These are phyloP conservation scores for Agrilus mali DNA, from an alignment of 2,888 invertebrate genomes.

Conservation along the genomic window DNA sequence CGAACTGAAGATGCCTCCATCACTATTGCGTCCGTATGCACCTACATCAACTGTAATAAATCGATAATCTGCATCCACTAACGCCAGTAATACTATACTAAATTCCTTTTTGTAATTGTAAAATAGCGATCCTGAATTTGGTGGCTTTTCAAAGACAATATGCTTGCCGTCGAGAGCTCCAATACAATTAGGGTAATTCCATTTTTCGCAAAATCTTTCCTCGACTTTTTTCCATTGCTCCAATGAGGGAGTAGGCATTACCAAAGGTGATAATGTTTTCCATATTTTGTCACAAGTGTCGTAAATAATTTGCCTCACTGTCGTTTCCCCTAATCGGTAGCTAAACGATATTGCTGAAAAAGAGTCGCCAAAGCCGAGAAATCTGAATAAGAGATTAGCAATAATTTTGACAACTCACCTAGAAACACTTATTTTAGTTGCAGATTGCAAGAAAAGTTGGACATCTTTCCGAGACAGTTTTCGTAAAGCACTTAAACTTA, in stretches of 20 bases:
- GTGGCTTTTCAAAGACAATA: slow-evolving; percentile 14
- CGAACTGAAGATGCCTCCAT: slow-evolving; percentile 17
- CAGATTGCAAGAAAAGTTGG: slow-evolving; percentile 11
- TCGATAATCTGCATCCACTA: slow-evolving; percentile 19
- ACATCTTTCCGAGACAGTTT: slow-evolving; percentile 7
- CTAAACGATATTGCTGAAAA: slow-evolving; percentile 10
- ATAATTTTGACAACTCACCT: not conserved
- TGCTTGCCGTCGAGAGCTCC: slow-evolving; percentile 17
- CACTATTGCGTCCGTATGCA: slow-evolving; percentile 19
- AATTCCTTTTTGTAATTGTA: slow-evolving; percentile 14
- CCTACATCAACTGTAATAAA: slow-evolving; percentile 21
- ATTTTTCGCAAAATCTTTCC: slow-evolving; percentile 8
- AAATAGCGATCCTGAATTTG: slow-evolving; percentile 14
- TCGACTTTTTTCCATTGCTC: slow-evolving; percentile 13
- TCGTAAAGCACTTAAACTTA: slow-evolving; percentile 10
- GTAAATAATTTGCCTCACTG: slow-evolving; percentile 9
- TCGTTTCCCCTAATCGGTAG: slow-evolving; percentile 9
- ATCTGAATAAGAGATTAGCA: slow-evolving; percentile 4
- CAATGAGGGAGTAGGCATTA: slow-evolving; percentile 14
- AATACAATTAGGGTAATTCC: slow-evolving; percentile 14
- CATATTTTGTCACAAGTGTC: slow-evolving; percentile 8
- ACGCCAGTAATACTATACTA: slow-evolving; percentile 17
- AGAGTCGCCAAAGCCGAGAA: slow-evolving; percentile 13
- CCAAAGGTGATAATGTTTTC: slow-evolving; percentile 3
- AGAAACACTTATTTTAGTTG: slow-evolving; percentile 1